A percentile compares a stretch with the other conserved stretches of the same genome.
These are phyloP conservation scores for Eueides isabella DNA, from an alignment of 1,140 invertebrate species.

Conservation along the genomic window DNA sequence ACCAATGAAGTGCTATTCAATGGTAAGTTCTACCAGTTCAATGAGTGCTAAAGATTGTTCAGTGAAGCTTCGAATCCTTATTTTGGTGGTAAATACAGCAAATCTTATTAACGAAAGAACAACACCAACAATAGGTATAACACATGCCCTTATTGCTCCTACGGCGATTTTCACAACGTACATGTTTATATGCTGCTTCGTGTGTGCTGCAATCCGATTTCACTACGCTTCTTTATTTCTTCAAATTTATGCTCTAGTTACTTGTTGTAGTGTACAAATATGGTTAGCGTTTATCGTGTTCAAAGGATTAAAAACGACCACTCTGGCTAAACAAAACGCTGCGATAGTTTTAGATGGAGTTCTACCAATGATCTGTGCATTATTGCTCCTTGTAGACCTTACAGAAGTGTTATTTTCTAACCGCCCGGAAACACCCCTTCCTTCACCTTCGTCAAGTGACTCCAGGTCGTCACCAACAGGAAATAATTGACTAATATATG, in stretches of 20 bases:
- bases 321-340: conserved; percentile 38
- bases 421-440: conserved; percentile 36
- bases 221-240: conserved; percentile 52
- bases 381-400: conserved; percentile 57
- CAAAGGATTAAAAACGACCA: conserved; percentile 42
- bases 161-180: conserved; percentile 57
- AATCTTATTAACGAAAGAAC: conserved; percentile 62
- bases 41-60: conserved; percentile 58
- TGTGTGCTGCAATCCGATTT: conserved; percentile 43
- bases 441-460: conserved; percentile 14
- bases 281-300: conserved; percentile 56
- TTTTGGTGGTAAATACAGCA: conserved; percentile 61
- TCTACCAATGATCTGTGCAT: conserved; percentile 59
- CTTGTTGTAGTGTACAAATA: conserved; percentile 51
- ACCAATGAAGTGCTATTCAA: conserved; percentile 46
- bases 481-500: conserved; percentile 1
- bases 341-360: conserved; percentile 60
- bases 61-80: conserved; percentile 54
- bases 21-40: conserved; percentile 34
- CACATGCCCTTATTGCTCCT: conserved; percentile 57
- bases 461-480: conserved; percentile 14
- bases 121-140: conserved; percentile 50
- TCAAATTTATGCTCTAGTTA: conserved; percentile 56
- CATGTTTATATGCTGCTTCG: conserved; percentile 52
- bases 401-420: conserved; percentile 50